Conservation (phyloP, 2,113 vertebrate species). For the Lucifuga dentata region DNA sequence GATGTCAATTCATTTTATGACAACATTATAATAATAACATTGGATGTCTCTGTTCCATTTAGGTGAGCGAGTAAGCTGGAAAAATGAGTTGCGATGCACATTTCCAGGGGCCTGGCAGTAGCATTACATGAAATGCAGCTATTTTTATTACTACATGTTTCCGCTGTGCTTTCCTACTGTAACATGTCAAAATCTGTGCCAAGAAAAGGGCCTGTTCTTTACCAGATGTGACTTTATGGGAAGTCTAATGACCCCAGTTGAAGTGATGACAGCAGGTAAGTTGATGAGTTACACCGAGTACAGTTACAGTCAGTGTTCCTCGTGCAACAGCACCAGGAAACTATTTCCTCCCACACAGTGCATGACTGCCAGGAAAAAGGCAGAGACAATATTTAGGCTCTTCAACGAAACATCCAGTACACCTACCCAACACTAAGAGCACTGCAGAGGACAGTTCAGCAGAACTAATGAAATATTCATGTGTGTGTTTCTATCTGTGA, state of each 20-base stretch:
- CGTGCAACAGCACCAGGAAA: conserved; percentile 5
- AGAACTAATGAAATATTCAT: not conserved
- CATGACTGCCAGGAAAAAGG: conserved; percentile 42
- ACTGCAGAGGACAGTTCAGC: conserved; percentile 18
- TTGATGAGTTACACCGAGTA: conserved; percentile 39
- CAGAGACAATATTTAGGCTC: conserved; percentile 43
- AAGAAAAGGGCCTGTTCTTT: no score
- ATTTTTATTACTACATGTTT: no score
- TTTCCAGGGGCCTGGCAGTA: no score
- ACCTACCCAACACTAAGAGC: conserved; percentile 18
- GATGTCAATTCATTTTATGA: no score
- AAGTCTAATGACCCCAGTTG: conserved; percentile 15
- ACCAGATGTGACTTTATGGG: conserved; percentile 3
- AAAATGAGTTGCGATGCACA: no score
- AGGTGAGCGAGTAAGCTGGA: no score
- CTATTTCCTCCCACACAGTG: conserved; percentile 37
- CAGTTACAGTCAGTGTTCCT: not conserved
- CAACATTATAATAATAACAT: no score
- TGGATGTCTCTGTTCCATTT: no score
- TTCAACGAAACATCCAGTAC: conserved; percentile 29
- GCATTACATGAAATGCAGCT: no score
- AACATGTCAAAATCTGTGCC: no score
- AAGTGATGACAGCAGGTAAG: conserved; percentile 34
- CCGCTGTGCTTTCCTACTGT: no score
- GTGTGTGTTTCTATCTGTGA: not conserved